Evolutionary conservation across 2,888 invertebrate species (phyloP).

Genomic region (Phaedon cochleariae): DNA sequence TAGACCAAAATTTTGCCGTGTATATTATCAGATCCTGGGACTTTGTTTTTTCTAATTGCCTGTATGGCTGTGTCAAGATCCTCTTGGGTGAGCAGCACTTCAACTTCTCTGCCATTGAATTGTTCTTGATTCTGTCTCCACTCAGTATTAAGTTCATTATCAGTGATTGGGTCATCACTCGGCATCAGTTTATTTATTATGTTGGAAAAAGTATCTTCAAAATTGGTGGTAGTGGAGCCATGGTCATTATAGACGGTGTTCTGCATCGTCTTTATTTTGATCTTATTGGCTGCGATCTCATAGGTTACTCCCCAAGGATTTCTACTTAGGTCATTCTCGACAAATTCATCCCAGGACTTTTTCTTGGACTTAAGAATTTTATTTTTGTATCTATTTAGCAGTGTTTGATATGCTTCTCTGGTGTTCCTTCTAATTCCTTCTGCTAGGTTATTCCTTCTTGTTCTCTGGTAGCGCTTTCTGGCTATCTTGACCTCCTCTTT

Average conservation of each 20-base stretch:
- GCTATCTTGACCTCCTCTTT: background rate
- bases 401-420: background rate
- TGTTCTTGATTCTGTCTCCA: background rate
- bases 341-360: background rate
- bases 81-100: background rate
- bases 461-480: background rate
- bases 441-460: background rate
- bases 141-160: background rate
- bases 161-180: background rate
- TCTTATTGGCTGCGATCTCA: background rate
- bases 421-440: background rate
- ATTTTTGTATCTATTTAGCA: background rate
- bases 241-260: background rate
- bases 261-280: background rate
- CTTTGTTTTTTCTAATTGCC: background rate
- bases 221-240: background rate
- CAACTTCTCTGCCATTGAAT: background rate
- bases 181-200: background rate
- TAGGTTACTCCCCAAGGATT: background rate
- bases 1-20: background rate
- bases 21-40: background rate
- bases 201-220: background rate
- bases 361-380: background rate
- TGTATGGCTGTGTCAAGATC: background rate
- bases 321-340: background rate